Conservation (phyloP, 92 coral and sea anemone genomes). For the Plumapathes pennacea region DNA sequence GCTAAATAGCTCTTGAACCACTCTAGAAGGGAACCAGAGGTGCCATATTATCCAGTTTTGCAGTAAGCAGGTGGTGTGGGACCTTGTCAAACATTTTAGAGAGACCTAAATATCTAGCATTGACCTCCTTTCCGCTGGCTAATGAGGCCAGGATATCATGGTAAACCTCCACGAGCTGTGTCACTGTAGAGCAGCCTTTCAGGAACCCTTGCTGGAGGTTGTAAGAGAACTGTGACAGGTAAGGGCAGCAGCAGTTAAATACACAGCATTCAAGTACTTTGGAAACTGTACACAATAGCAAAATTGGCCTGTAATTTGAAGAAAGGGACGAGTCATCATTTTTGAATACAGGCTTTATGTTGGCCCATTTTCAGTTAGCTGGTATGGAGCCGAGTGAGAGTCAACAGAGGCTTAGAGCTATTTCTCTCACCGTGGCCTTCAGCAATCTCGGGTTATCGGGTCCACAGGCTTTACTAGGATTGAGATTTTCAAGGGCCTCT, state of each 20-base stretch:
- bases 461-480: constrained; percentile 63
- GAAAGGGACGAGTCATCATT: constrained; percentile 35
- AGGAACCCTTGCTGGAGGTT: constrained; percentile 61
- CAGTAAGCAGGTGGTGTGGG: constrained; percentile 23
- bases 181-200: constrained; percentile 21
- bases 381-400: constrained; percentile 46
- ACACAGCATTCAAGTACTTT: constrained; percentile 44
- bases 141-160: constrained; percentile 25
- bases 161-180: constrained; percentile 47
- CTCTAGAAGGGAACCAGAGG: constrained; percentile 7
- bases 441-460: constrained; percentile 40
- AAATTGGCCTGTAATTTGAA: constrained; percentile 40
- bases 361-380: constrained; percentile 35
- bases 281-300: constrained; percentile 31
- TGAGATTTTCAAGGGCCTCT: constrained; percentile 3
- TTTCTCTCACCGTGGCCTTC: constrained; percentile 24
- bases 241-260: constrained; percentile 33
- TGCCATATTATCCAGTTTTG: constrained; percentile 14
- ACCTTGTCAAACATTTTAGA: constrained; percentile 56
- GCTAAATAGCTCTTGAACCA: constrained; percentile 40
- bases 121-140: constrained; percentile 46
- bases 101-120: constrained; percentile 40
- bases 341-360: constrained; percentile 39
- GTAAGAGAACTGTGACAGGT: constrained; percentile 12
- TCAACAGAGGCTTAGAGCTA: constrained; percentile 22